Evolutionary conservation across 2,797 vertebrate genomes (phyloP), one percentile per base, ranked within the genome.

Genomic region (Lemur catta): DNA sequence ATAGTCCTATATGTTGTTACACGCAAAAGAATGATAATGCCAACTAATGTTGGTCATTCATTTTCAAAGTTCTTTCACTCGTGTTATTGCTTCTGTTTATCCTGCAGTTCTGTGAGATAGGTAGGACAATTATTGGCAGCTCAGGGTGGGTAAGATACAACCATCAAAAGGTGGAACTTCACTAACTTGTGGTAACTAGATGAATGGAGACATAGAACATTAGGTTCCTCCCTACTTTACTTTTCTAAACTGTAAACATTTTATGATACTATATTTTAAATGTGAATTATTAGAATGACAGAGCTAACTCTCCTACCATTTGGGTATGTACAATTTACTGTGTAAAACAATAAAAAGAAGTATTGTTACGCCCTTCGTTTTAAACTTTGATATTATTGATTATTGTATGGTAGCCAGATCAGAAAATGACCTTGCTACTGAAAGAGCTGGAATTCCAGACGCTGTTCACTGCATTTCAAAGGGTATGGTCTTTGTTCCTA

Each of bases 361-460:
- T 52, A 74, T 57, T 91, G 81, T 93, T 55, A 43, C 89, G 12
- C 17, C 71, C 33, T 91, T 89, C 50, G 74, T 93, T 85, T 84
- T 91, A 95, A 89, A 38, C 35, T 84, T 76, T 93, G 61, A 63
- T 5, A 3, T 69, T 91, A 94, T 93, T 95, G 80, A 95, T 94
- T 95, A 89, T 91, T 59, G 30, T 67, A 24, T 0, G 12, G 63
- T 81, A 95, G 67, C 41, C 76, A 93, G 55, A 43, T 91, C 92
- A 93, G 85, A 93, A 93, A 94, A 71, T 92, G 89, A 94, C 82
- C 87, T 95, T 97, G 80, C 92, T 97, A 38, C 87, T 97, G 35
- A 78, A 93, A 97, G 46, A 61, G 13, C 59, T 96, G 52, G n/a
- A 89, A 94, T 93, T 75, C 50, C 57, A 86, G 91, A 75, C 61